Evolutionary conservation across 2,113 vertebrate species (phyloP).

Genomic region (Podocnemis expansa): DNA sequence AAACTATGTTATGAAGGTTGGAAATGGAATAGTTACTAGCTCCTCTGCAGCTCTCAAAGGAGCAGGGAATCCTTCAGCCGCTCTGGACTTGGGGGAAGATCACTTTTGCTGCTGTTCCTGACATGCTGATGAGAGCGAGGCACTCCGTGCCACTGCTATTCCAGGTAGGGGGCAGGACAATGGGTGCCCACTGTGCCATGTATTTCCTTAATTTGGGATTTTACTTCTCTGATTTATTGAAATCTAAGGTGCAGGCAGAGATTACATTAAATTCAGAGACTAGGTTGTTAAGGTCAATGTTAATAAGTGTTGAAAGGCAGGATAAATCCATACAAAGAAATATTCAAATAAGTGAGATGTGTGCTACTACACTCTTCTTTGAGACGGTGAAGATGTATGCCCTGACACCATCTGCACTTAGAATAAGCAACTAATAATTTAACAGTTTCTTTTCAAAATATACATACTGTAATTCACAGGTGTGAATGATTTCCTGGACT

Average conservation of each 20-base stretch:
- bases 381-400: not conserved
- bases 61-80: not conserved
- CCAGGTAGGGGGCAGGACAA: not conserved
- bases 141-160: not conserved
- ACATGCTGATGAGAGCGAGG: not conserved
- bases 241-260: not conserved
- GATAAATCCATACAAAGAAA: not conserved
- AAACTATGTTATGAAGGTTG: not conserved
- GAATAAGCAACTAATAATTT: not conserved
- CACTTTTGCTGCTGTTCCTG: not conserved
- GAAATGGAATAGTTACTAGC: not conserved
- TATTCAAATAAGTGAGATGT: not conserved
- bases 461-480: not conserved
- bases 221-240: not conserved
- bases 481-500: not conserved
- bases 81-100: not conserved
- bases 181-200: not conserved
- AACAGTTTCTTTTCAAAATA: not conserved
- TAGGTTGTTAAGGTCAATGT: not conserved
- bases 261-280: not conserved
- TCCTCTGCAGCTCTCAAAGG: not conserved
- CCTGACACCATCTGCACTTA: not conserved
- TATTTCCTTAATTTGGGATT: not conserved
- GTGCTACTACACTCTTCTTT: accelerated
- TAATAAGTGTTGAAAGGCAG: not conserved